A percentile compares a stretch with the other conserved stretches of the same genome.
These are phyloP conservation scores for Pimephales promelas DNA, from an alignment of 2,113 vertebrate genomes.

Conservation along the genomic window DNA sequence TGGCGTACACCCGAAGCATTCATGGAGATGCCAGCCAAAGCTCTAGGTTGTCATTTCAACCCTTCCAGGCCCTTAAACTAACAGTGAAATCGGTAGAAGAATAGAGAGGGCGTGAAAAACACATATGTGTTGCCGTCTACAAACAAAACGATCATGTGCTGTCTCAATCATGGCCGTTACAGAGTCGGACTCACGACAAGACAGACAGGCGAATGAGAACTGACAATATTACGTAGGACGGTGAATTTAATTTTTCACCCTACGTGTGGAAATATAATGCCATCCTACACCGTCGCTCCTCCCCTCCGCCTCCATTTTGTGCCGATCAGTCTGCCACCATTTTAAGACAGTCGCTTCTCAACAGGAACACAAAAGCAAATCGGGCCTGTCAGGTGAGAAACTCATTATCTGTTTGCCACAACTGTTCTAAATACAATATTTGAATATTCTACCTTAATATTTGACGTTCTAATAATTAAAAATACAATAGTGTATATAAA, in stretches of 20 bases:
- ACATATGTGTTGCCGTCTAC: not conserved
- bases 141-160: not conserved
- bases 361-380: slow-evolving; percentile 31
- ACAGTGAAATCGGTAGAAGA: slow-evolving; percentile 81
- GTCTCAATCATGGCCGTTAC: not conserved
- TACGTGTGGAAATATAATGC: slow-evolving; percentile 63
- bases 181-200: not conserved
- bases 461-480: slow-evolving; percentile 58
- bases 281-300: slow-evolving; percentile 66
- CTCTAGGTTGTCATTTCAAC: slow-evolving; percentile 84
- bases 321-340: slow-evolving; percentile 65
- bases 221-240: not conserved
- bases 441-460: no score
- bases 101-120: slow-evolving; percentile 69
- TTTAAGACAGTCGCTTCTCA: slow-evolving; percentile 60
- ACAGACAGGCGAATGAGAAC: not conserved
- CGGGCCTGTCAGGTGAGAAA: slow-evolving; percentile 43
- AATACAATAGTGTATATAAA: slow-evolving; percentile 44
- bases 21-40: slow-evolving; percentile 79
- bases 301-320: slow-evolving; percentile 69
- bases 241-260: slow-evolving; percentile 29
- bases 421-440: slow-evolving; percentile 33
- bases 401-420: not conserved
- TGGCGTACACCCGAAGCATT: slow-evolving; percentile 76
- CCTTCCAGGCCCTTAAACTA: slow-evolving; percentile 84